Base-by-base conservation (phyloP, 2,888 invertebrate genomes). In the Andrena haemorrhoa region DNA sequence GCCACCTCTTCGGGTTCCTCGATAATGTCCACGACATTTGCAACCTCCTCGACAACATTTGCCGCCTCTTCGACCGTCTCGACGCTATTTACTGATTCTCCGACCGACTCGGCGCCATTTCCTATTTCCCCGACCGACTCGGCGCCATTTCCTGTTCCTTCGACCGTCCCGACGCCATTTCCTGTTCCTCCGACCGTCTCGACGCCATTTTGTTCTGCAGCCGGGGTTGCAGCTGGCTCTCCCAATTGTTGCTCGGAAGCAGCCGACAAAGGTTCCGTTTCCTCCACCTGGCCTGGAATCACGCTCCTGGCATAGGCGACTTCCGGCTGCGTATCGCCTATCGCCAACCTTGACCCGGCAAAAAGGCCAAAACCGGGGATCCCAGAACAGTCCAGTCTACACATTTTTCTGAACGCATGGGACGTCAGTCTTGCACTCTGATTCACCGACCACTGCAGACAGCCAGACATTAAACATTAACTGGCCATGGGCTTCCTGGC, bases 381-480 rank as follows among this genome's bases (percentile, higher is more conserved):
- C 16, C 16, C 23, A 4, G 5, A 16, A 5, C 41, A 20, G 0
- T 49, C 66, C 33, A 29, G 72, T 35, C 1, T 26, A 23, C 33
- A 71, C 7, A 74, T 66, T 49, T 74, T 76, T 26, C 47, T 56
- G 33, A 41, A 82, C 16, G 53, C 79, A 29, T 23, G 58, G 7
- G 47, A 61, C 29, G 77, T 79, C 65, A 64, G 23, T 7, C 2
- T 64, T 68, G 63, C 70, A 72, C 47, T 85, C 64, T 82, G 69
- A 58, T 65, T 63, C 60, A 82, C 85, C 61, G 72, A 78, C 33
- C 75, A 84, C 91, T 91, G 84, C 56, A 68, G 64, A 89, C 63
- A 83, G 73, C 87, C 84, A 89, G 64, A 85, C 81, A 66, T 89
- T 75, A 72, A 88, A 85, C 75, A 88, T 91, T 90, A 91, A 90